Percentiles rank a stretch among this genome's conserved stretches.
phyloP scores from a whole-genome alignment of 2,797 vertebrate genomes.

The Cirrhinus mrigala region DNA sequence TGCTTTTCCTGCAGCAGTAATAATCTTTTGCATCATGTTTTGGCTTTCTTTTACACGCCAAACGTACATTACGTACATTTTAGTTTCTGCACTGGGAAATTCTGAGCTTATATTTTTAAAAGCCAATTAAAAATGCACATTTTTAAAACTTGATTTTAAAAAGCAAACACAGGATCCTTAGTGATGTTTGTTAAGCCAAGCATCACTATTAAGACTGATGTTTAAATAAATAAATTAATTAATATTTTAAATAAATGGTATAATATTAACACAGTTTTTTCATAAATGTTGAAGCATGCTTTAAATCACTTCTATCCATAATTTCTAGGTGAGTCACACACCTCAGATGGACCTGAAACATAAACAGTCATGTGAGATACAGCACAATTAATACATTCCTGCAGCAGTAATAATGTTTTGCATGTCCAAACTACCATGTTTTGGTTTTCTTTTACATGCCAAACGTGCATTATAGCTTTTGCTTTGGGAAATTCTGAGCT shows the following conservation, averaged over 20 bases:
- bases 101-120: no score
- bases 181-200: not conserved
- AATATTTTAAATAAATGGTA: conserved; percentile 64
- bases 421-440: no score
- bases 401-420: no score
- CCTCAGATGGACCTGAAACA: not conserved
- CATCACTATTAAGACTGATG: not conserved
- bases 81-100: not conserved
- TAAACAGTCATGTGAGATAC: not conserved
- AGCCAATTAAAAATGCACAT: not conserved
- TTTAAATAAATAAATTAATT: not conserved
- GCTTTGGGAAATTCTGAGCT: no score
- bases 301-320: not conserved
- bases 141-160: not conserved
- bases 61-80: no score
- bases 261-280: conserved; percentile 75
- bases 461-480: not conserved
- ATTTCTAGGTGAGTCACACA: no score
- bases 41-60: not conserved
- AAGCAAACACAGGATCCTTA: not conserved
- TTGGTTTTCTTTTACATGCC: no score
- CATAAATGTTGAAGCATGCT: conserved; percentile 23
- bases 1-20: not conserved
- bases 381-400: not conserved
- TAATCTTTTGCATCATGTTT: no score